These are phyloP conservation scores for Morphnarchus princeps DNA, from an alignment of 2,113 vertebrate genomes.

Conservation along the genomic window DNA sequence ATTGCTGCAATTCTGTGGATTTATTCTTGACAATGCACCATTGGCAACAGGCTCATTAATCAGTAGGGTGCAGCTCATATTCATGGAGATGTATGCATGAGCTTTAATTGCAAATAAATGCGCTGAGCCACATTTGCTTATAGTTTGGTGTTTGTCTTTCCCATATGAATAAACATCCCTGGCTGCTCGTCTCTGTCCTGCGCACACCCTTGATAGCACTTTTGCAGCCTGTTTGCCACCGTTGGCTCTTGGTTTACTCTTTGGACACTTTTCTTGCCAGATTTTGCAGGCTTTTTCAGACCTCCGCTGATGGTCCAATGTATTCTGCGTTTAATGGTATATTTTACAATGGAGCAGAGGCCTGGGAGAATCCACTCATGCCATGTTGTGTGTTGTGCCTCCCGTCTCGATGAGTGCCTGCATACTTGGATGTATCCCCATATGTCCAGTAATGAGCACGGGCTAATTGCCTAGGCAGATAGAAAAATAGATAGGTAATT, in stretches of 20 bases:
- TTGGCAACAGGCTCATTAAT: neutral
- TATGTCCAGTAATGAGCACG: slow-evolving; percentile 47
- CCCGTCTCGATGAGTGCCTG: neutral
- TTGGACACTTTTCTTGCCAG: neutral
- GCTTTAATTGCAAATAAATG: slow-evolving; percentile 25
- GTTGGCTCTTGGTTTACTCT: neutral
- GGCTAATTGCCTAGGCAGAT: slow-evolving; percentile 62
- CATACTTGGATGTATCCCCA: slow-evolving; percentile 27
- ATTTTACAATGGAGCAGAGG: neutral
- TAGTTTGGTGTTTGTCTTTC: neutral
- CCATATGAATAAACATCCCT: slow-evolving; percentile 37
- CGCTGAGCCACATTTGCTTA: neutral
- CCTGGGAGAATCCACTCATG: neutral
- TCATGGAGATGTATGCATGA: neutral
- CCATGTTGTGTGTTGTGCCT: neutral
- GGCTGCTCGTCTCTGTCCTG: neutral
- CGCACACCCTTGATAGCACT: neutral
- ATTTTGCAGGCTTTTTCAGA: neutral
- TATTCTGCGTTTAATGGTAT: neutral
- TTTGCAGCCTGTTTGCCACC: neutral
- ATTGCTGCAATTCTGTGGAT: neutral
- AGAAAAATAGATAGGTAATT: slow-evolving; percentile 66
- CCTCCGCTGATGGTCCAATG: neutral
- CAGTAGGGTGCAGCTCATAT: neutral
- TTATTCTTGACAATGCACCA: neutral